Conservation (phyloP, 2,888 invertebrate genomes). For the Drymonia ruficornis region DNA sequence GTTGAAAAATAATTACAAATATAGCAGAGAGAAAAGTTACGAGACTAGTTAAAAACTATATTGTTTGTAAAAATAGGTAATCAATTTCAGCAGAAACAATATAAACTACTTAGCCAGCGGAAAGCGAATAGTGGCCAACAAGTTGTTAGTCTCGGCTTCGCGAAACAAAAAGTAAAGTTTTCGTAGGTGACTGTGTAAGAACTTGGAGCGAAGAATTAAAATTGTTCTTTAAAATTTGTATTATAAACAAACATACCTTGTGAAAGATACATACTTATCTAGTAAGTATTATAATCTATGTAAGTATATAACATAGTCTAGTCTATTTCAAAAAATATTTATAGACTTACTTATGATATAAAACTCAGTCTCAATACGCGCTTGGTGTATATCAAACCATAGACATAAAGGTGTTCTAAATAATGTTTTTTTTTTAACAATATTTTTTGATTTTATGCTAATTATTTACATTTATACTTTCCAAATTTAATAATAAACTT, state of each 20-base stretch:
- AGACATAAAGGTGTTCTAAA: too few species aligned
- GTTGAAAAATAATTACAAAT: not conserved
- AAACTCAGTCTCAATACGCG: too few species aligned
- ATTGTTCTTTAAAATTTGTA: not conserved
- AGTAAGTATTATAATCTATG: too few species aligned
- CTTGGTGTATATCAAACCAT: too few species aligned
- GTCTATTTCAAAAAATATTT: too few species aligned
- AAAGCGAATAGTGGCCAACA: constrained; percentile 33
- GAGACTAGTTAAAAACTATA: not conserved
- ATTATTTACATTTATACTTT: too few species aligned
- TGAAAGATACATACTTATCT: too few species aligned
- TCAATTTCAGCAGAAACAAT: constrained; percentile 36
- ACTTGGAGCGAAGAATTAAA: constrained; percentile 30
- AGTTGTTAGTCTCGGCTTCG: constrained; percentile 36
- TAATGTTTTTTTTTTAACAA: too few species aligned
- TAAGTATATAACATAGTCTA: too few species aligned
- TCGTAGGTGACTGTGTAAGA: constrained; percentile 30
- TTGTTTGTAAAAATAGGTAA: not conserved
- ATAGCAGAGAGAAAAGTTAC: not conserved
- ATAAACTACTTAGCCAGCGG: constrained; percentile 38
- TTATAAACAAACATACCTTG: too few species aligned
- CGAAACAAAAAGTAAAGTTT: constrained; percentile 44
- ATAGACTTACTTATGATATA: too few species aligned
- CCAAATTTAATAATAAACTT: constrained; percentile 1
- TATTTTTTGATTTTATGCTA: too few species aligned